Evolutionary conservation across 1,140 invertebrate genomes (phyloP).

Genomic region (Gerris buenoi): DNA sequence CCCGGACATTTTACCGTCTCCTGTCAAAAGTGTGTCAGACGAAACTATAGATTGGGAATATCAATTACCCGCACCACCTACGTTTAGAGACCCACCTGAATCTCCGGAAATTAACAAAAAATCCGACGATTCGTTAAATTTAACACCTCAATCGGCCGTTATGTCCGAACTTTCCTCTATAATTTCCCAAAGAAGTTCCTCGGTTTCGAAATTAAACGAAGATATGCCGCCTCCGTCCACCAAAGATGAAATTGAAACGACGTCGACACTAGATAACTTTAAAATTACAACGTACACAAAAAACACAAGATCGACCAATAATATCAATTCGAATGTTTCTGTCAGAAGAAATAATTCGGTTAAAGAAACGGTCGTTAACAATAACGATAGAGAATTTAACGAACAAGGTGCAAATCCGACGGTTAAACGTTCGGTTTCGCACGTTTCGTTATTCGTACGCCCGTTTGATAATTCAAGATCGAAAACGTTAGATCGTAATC

Average conservation of each 20-base stretch:
- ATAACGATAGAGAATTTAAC: neutral
- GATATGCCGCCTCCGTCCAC: too few relatives aligned
- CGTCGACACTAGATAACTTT: neutral
- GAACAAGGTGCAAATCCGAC: too few relatives aligned
- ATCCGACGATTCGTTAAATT: neutral
- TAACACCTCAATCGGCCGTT: neutral
- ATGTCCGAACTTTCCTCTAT: neutral
- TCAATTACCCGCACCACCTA: conserved; percentile 44
- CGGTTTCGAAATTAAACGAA: too few relatives aligned
- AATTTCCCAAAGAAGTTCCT: neutral
- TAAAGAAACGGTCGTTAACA: neutral
- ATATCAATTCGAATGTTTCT: too few relatives aligned
- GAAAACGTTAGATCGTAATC: neutral
- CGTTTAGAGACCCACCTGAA: conserved; percentile 29
- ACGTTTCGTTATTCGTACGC: conserved; percentile 19
- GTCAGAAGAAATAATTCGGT: neutral
- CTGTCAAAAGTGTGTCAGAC: neutral
- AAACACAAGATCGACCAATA: neutral
- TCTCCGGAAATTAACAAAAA: neutral
- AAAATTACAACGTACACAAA: neutral
- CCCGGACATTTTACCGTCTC: neutral
- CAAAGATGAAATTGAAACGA: neutral
- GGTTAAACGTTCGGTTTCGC: conserved; percentile 20
- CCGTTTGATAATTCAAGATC: neutral
- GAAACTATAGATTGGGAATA: conserved; percentile 35